phyloP scores from a whole-genome alignment of 2,113 vertebrate genomes.

The Oncorhynchus mykiss region DNA sequence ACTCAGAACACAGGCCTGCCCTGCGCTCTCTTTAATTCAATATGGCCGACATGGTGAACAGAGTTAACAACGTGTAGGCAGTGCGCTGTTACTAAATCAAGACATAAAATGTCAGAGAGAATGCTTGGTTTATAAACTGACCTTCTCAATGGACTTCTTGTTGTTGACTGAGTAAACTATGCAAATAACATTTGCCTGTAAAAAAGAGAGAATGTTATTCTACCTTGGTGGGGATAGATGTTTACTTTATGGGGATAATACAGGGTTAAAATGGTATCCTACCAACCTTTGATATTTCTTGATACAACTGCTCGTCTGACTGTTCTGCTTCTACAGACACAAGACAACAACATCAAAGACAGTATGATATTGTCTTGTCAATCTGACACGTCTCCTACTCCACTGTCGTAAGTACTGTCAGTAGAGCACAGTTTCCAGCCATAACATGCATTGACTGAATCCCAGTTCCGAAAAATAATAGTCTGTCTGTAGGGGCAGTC shows the following conservation, averaged over 20 bases:
- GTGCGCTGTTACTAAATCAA: not conserved
- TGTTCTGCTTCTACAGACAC: conserved; percentile 87
- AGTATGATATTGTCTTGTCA: not conserved
- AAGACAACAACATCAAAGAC: conserved; percentile 28
- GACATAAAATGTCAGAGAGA: not conserved
- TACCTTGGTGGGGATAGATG: not conserved
- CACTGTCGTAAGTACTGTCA: not conserved
- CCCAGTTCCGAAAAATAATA: too few relatives aligned
- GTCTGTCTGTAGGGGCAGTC: too few relatives aligned
- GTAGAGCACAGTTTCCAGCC: not conserved
- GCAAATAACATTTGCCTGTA: conserved; percentile 98
- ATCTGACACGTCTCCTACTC: not conserved
- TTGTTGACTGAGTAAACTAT: conserved; percentile 99
- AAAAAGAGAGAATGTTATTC: conserved; percentile 48
- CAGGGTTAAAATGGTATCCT: not conserved
- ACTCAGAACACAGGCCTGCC: not conserved
- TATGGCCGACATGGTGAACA: not conserved
- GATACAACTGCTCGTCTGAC: conserved; percentile 92
- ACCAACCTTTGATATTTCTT: conserved; percentile 95
- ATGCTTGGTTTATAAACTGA: not conserved
- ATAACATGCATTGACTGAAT: not conserved
- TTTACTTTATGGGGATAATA: not conserved
- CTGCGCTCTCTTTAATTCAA: not conserved
- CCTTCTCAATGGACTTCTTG: conserved; percentile 98
- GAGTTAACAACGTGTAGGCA: not conserved